Percentiles rank a stretch among this genome's conserved stretches.
Evolutionary conservation across 2,113 vertebrate species (phyloP).

Genomic region (Lepus timidus): DNA sequence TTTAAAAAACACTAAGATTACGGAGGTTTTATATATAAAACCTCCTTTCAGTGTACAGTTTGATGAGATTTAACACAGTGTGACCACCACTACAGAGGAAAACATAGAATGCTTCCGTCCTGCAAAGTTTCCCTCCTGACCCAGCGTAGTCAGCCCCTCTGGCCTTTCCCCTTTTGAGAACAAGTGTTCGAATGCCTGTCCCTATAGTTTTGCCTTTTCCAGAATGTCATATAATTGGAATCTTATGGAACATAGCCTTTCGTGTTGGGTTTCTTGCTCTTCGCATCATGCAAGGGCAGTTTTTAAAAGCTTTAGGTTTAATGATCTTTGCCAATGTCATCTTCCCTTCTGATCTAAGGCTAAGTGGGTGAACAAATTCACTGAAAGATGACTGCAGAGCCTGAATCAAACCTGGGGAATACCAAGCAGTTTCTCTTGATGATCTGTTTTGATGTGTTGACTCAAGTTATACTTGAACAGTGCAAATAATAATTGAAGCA

Average conservation of each 20-base stretch:
- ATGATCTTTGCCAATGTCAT: slow-evolving; percentile 34
- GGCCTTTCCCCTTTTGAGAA: background rate
- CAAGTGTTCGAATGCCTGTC: background rate
- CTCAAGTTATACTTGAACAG: background rate
- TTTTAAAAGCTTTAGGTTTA: slow-evolving; percentile 37
- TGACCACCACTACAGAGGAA: background rate
- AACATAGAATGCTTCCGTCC: background rate
- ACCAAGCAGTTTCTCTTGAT: background rate
- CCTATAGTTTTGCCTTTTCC: background rate
- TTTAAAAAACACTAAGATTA: background rate
- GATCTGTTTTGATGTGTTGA: background rate
- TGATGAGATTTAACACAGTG: background rate
- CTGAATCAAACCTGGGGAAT: background rate
- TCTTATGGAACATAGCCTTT: background rate
- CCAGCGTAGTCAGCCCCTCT: background rate
- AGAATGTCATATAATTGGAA: background rate
- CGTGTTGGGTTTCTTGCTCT: slow-evolving; percentile 5
- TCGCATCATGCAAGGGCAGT: background rate
- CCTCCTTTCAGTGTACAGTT: background rate
- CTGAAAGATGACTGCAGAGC: background rate
- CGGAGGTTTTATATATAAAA: background rate
- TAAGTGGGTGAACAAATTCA: slow-evolving; percentile 22
- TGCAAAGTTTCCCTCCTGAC: too few relatives aligned
- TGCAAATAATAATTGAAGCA: background rate
- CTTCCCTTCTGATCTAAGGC: background rate